These are phyloP conservation scores for Drosophila orosa DNA, from an alignment of 1,140 invertebrate species.

Conservation along the genomic window DNA sequence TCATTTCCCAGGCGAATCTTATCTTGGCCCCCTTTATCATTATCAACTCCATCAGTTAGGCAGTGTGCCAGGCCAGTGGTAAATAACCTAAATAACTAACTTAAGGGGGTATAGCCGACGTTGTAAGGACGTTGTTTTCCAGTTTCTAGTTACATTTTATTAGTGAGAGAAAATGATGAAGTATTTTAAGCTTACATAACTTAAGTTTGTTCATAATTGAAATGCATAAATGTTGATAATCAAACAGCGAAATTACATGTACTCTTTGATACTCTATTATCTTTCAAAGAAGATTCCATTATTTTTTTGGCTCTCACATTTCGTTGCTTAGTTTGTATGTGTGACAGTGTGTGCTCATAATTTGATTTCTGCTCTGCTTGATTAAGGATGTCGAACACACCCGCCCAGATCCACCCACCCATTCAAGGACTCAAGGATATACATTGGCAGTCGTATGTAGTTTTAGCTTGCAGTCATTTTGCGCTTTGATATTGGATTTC, in stretches of 20 bases:
- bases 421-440: constrained; percentile 13
- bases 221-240: not conserved
- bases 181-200: not conserved
- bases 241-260: not conserved
- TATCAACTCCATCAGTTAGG: constrained; percentile 71
- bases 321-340: constrained; percentile 26
- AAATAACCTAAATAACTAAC: not conserved
- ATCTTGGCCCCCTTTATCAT: constrained; percentile 52
- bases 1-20: constrained; percentile 59
- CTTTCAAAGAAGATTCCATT: not conserved
- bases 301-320: not conserved
- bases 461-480: constrained; percentile 58
- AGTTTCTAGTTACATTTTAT: not conserved
- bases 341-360: constrained; percentile 46
- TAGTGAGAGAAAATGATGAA: not conserved
- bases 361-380: constrained; percentile 60
- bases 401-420: constrained; percentile 7
- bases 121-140: too few relatives aligned
- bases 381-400: constrained; percentile 35
- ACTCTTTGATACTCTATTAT: not conserved
- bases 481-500: constrained; percentile 60
- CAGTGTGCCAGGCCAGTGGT: constrained; percentile 11
- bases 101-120: not conserved
- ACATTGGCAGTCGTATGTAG: constrained; percentile 13
- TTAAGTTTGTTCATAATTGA: not conserved